Base-by-base conservation (phyloP, 2,888 invertebrate genomes). In the Dasypolia templi region DNA sequence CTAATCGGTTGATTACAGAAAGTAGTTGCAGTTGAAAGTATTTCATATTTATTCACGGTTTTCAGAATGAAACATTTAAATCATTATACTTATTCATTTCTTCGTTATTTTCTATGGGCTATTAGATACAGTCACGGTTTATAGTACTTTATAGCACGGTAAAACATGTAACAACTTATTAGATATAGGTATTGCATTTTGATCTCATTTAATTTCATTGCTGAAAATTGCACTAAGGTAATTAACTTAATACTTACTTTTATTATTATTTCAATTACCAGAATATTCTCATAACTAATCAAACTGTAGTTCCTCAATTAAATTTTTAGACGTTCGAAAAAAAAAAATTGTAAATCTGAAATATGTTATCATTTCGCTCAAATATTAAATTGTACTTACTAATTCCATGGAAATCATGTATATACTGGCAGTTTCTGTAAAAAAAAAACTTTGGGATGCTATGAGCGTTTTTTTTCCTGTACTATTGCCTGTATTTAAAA, bases 121-220 rank as follows among this genome's bases (percentile, higher is more conserved):
- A 70, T 83, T 79, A 49, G 68, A 69, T 79, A 1, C 62, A 69
- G 68, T 42, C 61, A 83, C 53, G 80, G 73, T 73, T 58, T 53
- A 58, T 29, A 35, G 32, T 19, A 72, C 22, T 49, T 35, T 61
- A 42, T 75, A 29, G 32, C 35, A 32, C 5, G 26, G 14, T 22
- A 19, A 44, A 72, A 26, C 49, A 22, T 44, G 32, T n/a, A 68
- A 44, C n/a, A 46, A 64, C 17, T 51, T 51, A 39, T 59, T 51
- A 56, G 22, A 53, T 49, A 32, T 29, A 44, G 35, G 59, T 56
- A 51, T 42, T 49, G 14, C 26, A 67, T 65, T 63, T 72, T 19
- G n/a, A 56, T 61, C 44, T 55, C 12, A 58, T 65, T 63, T 63
- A 11, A 44, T 46, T 79, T 83, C 59, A 69, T 22, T 32, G 12